phyloP scores from a whole-genome alignment of 2,888 invertebrate genomes.

The Tenodera sinensis region DNA sequence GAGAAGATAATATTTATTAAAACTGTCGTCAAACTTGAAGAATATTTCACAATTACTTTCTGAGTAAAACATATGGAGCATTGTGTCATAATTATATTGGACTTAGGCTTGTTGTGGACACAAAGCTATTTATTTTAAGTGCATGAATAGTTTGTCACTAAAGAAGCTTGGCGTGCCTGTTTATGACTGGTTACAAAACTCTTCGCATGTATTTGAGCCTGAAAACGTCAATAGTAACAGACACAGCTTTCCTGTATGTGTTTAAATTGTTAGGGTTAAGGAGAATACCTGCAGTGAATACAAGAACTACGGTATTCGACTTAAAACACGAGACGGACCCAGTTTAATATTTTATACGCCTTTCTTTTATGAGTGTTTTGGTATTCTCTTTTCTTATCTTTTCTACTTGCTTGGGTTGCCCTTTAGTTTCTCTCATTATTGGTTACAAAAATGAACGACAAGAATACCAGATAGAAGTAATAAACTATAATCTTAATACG shows the following conservation, averaged over 20 bases:
- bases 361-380: not conserved
- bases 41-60: too few species aligned
- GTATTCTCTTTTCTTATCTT: not conserved
- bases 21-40: too few species aligned
- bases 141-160: too few species aligned
- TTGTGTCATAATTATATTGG: too few species aligned
- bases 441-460: not conserved
- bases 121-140: too few species aligned
- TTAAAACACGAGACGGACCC: not conserved
- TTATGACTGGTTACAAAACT: too few species aligned
- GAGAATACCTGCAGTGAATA: not conserved
- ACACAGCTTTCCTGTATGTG: not conserved
- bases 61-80: too few species aligned
- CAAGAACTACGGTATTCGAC: not conserved
- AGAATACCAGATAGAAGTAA: not conserved
- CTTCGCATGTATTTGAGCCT: too few species aligned
- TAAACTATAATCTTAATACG: not conserved
- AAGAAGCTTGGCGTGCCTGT: too few species aligned
- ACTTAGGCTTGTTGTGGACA: too few species aligned
- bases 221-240: too few species aligned
- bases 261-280: not conserved
- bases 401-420: not conserved
- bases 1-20: too few species aligned
- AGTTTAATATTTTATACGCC: not conserved
- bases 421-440: not conserved